Conservation (phyloP, 1,140 invertebrate species). For the Chironomus tepperi region DNA sequence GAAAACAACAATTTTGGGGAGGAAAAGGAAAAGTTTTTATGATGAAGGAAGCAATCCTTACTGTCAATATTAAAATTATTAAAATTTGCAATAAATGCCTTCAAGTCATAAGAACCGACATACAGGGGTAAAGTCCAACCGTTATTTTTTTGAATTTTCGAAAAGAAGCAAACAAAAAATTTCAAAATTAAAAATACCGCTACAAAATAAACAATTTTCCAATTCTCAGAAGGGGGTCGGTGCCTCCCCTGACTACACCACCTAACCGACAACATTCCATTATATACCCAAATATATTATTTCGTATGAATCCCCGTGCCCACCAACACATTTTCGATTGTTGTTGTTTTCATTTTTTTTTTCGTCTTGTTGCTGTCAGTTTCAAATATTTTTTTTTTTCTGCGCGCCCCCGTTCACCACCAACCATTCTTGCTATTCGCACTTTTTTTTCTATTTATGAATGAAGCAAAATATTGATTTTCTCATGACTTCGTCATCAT, state of each 20-base stretch:
- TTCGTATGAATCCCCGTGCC: too few relatives aligned
- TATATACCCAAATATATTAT: neutral
- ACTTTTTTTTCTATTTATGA: slow-evolving; percentile 7
- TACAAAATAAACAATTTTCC: too few relatives aligned
- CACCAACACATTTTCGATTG: neutral
- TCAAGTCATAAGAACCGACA: too few relatives aligned
- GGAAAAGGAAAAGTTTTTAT: neutral
- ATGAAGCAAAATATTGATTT: neutral
- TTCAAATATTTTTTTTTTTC: neutral
- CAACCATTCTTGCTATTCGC: neutral
- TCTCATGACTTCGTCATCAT: neutral
- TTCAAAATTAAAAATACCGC: too few relatives aligned
- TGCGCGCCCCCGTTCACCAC: neutral
- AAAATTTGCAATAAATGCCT: too few relatives aligned
- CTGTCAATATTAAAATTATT: too few relatives aligned
- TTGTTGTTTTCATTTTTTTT: neutral
- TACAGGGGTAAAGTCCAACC: too few relatives aligned
- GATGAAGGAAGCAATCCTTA: neutral
- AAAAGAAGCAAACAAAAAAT: too few relatives aligned
- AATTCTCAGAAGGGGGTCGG: too few relatives aligned
- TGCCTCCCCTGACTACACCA: too few relatives aligned
- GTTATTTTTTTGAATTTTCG: too few relatives aligned
- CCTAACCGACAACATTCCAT: too few relatives aligned
- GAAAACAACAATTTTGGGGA: neutral
- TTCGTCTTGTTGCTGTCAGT: neutral